Conservation (phyloP, 2,888 invertebrate species). For the Diaphora mendica region DNA sequence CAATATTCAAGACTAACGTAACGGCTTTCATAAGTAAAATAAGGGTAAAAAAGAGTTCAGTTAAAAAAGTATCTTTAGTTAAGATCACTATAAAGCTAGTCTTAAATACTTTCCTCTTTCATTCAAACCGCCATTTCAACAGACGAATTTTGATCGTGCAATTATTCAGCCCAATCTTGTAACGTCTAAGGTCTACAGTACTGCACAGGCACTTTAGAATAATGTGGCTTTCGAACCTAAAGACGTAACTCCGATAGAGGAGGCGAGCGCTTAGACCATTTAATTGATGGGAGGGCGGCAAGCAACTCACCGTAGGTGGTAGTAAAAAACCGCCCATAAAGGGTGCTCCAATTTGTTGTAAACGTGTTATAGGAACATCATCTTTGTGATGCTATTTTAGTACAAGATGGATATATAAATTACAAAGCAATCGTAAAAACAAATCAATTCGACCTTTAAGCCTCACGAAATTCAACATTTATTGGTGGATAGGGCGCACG, state of each 20-base stretch:
- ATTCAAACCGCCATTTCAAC: not conserved
- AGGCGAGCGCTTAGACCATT: constrained; percentile 32
- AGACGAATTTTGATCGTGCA: constrained; percentile 14
- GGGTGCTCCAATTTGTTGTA: not conserved
- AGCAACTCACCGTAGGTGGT: constrained; percentile 19
- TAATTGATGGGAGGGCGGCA: constrained; percentile 39
- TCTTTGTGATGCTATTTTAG: constrained; percentile 8
- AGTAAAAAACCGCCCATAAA: constrained; percentile 4
- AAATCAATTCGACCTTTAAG: constrained; percentile 30
- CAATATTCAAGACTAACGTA: not conserved
- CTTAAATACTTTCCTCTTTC: not conserved
- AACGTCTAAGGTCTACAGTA: constrained; percentile 24
- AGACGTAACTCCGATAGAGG: constrained; percentile 26
- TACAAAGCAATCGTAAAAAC: constrained; percentile 20
- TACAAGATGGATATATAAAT: constrained; percentile 7
- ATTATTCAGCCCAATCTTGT: constrained; percentile 24
- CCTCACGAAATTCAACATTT: constrained; percentile 34
- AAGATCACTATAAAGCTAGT: not conserved
- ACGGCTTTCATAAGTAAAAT: not conserved
- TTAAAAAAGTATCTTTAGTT: not conserved
- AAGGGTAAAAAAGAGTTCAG: not conserved
- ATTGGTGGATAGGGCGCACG: constrained; percentile 40
- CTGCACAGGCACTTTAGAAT: constrained; percentile 28
- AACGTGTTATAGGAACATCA: not conserved
- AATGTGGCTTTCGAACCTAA: constrained; percentile 19